Evolutionary conservation across 2,113 vertebrate genomes (phyloP).

Genomic region (Halcyon malimbica): DNA sequence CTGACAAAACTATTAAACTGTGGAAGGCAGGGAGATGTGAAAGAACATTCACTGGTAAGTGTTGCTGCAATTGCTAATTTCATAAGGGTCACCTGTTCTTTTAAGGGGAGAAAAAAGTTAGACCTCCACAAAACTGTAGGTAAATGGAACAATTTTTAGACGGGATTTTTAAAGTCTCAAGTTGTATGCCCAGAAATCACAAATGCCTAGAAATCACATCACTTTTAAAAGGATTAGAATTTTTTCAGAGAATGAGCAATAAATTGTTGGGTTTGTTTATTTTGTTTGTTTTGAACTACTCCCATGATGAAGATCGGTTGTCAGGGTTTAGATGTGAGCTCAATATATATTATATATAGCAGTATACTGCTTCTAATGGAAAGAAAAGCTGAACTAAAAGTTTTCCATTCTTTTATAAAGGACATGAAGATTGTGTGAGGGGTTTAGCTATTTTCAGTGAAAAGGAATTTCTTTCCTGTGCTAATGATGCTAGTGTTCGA

Average conservation of each 20-base stretch:
- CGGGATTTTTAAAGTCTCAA: neutral
- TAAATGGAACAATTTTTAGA: neutral
- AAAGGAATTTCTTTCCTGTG: conserved; percentile 95
- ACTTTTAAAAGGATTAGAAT: neutral
- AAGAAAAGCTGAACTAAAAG: neutral
- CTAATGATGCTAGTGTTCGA: conserved; percentile 93
- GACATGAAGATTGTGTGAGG: conserved; percentile 97
- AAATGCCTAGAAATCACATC: neutral
- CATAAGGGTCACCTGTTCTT: rapidly evolving
- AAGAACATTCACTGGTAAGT: conserved; percentile 88
- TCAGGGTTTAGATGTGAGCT: neutral
- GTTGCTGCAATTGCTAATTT: neutral
- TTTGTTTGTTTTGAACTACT: neutral
- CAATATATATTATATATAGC: no score
- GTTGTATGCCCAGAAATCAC: neutral
- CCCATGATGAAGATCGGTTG: neutral
- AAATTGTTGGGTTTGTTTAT: neutral
- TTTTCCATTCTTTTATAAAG: conserved; percentile 68
- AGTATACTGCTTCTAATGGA: neutral
- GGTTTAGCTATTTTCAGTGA: conserved; percentile 91
- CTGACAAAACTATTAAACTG: conserved; percentile 96
- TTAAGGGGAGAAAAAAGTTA: neutral
- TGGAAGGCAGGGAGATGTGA: conserved; percentile 98
- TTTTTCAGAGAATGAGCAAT: neutral
- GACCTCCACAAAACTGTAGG: rapidly evolving